Conservation (phyloP, 2,797 vertebrate genomes). For the Notolabrus celidotus region DNA sequence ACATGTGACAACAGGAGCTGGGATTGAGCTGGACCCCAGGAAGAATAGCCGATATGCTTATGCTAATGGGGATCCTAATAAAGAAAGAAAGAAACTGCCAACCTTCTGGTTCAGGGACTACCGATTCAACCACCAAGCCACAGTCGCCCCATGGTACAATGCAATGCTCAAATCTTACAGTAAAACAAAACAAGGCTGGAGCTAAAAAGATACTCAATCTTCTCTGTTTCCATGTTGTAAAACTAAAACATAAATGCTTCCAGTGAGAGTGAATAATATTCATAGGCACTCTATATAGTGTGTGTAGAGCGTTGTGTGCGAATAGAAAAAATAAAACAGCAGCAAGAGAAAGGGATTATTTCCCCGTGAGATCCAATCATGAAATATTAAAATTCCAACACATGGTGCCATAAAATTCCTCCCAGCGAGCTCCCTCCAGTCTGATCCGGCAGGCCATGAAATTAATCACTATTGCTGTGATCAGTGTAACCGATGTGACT, state of each 20-base stretch:
- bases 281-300: background rate
- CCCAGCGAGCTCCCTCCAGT: slow-evolving; percentile 16
- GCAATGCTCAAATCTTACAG: no score
- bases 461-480: slow-evolving; percentile 62
- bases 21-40: no score
- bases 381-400: slow-evolving; percentile 53
- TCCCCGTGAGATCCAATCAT: slow-evolving; percentile 31
- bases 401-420: slow-evolving; percentile 34
- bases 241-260: background rate
- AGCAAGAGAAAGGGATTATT: slow-evolving; percentile 29
- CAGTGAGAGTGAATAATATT: background rate
- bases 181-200: no score
- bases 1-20: no score
- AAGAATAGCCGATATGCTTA: no score
- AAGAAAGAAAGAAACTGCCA: no score
- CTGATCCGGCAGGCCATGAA: slow-evolving; percentile 27
- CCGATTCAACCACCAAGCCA: no score
- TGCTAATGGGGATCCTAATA: no score
- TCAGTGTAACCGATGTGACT: slow-evolving; percentile 53
- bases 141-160: no score
- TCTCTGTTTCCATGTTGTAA: no score
- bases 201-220: no score
- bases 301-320: background rate
- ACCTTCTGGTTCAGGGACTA: no score
- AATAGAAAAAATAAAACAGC: background rate